A percentile compares a stretch with the other conserved stretches of the same genome.
Conservation (phyloP, 2,113 vertebrate genomes). For the Neotragus pygmaeus region DNA sequence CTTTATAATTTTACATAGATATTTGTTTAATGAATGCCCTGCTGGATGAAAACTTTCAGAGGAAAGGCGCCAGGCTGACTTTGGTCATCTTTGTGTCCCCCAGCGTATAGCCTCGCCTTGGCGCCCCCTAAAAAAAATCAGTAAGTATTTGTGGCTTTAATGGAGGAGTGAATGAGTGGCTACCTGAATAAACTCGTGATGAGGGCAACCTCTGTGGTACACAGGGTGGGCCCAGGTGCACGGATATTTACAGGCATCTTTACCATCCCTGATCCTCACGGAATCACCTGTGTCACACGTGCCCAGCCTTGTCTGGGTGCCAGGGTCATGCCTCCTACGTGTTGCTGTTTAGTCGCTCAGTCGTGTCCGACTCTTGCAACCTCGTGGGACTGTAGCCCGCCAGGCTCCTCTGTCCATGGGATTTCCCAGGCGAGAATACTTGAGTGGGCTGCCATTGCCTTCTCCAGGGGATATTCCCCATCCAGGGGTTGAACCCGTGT, state of each 20-base stretch:
- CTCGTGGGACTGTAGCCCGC: background rate
- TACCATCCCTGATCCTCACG: rapidly evolving
- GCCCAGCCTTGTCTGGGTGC: background rate
- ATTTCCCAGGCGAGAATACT: background rate
- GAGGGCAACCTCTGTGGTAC: background rate
- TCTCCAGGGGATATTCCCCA: background rate
- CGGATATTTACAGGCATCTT: background rate
- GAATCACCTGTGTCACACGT: background rate
- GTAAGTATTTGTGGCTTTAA: background rate
- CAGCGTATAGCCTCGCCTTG: background rate
- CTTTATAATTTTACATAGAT: background rate
- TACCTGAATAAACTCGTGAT: background rate
- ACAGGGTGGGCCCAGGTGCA: too few species aligned
- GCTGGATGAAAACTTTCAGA: background rate
- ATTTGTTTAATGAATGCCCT: background rate
- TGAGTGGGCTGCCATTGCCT: background rate
- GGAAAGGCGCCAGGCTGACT: background rate
- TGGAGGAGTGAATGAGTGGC: background rate
- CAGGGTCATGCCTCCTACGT: background rate
- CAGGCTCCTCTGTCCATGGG: background rate
- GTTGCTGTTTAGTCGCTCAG: background rate
- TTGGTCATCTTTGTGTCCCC: background rate
- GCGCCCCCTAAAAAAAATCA: background rate
- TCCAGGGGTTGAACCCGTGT: background rate
- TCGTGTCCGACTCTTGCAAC: background rate